Conservation (phyloP, 2,113 vertebrate genomes). For the Cyrtonyx montezumae region DNA sequence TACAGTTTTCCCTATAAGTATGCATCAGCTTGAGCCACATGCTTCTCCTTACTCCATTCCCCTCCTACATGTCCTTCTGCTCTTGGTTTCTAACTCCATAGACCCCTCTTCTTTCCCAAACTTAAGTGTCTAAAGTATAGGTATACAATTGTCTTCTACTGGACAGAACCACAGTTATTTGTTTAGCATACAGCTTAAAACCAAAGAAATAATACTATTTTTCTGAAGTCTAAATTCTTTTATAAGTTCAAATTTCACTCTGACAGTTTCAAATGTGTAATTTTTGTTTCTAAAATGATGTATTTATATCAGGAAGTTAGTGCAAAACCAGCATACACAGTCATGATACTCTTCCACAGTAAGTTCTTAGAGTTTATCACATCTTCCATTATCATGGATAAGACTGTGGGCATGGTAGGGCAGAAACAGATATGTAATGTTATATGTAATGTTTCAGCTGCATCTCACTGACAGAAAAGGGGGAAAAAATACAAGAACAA, state of each 20-base stretch:
- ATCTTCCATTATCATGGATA: background rate
- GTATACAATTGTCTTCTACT: background rate
- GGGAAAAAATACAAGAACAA: background rate
- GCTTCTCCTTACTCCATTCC: background rate
- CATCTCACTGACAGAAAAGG: background rate
- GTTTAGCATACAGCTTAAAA: background rate
- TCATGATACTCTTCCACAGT: background rate
- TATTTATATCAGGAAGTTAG: background rate
- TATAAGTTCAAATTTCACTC: background rate
- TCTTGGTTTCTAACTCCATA: background rate
- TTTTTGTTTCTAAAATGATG: background rate
- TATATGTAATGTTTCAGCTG: background rate
- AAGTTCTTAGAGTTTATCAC: background rate
- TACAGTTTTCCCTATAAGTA: background rate
- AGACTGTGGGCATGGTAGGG: background rate
- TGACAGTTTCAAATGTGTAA: background rate
- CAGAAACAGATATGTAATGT: background rate
- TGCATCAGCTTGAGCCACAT: background rate
- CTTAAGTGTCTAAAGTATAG: background rate
- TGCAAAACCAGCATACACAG: background rate
- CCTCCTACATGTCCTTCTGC: background rate
- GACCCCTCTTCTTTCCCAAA: background rate
- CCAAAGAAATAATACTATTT: background rate
- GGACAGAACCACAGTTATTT: background rate
- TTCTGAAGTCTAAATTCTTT: background rate